phyloP scores from a whole-genome alignment of 37 sponge, comb jelly and placozoan genomes.

The Mnemiopsis leidyi region DNA sequence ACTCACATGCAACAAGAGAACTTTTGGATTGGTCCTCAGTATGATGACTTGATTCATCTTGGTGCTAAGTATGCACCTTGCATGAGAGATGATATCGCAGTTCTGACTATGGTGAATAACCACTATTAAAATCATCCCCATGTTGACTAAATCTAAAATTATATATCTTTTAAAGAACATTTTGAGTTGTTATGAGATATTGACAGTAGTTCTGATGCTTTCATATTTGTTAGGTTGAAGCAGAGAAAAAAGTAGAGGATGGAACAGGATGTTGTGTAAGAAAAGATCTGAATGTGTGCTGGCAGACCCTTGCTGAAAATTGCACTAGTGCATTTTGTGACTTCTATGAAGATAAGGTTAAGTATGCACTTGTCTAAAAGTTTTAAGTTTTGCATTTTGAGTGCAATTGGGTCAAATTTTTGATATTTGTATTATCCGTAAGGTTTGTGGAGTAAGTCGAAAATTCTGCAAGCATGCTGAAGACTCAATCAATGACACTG shows the following conservation, averaged over 20 bases:
- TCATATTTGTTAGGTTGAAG: neutral
- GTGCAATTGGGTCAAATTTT: too few relatives aligned
- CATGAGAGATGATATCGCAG: neutral
- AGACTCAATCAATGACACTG: neutral
- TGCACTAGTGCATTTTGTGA: constrained; percentile 9
- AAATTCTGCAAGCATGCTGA: neutral
- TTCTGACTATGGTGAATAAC: neutral
- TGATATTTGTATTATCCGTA: neutral
- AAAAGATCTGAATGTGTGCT: constrained; percentile 32
- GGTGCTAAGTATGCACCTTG: constrained; percentile 41
- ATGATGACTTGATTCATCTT: neutral
- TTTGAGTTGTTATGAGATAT: too few relatives aligned
- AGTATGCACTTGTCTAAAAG: too few relatives aligned
- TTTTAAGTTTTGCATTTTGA: too few relatives aligned
- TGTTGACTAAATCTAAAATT: too few relatives aligned
- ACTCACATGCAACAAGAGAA: neutral
- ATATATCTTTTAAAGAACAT: too few relatives aligned
- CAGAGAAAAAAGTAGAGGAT: neutral
- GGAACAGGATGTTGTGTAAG: constrained; percentile 1
- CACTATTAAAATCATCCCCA: too few relatives aligned
- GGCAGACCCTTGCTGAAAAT: neutral
- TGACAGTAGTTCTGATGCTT: too few relatives aligned
- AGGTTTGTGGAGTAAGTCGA: neutral
- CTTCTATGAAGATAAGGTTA: neutral
- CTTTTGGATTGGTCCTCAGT: constrained; percentile 37